phyloP scores from a whole-genome alignment of 2,113 vertebrate genomes.

The Sinocyclocheilus grahami region DNA sequence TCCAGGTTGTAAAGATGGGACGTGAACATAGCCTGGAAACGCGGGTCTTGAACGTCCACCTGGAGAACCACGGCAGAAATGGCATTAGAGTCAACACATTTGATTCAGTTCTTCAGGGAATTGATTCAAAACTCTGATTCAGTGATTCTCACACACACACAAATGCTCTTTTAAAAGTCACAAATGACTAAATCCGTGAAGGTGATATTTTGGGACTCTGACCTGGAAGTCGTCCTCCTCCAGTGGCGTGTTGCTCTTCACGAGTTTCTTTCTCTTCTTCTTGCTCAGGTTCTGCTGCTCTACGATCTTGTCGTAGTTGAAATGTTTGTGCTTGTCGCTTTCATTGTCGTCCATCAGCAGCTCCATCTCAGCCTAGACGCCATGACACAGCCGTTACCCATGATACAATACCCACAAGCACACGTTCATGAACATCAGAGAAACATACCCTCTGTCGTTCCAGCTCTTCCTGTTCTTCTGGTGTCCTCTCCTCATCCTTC shows the following conservation, averaged over 20 bases:
- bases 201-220: too few relatives aligned
- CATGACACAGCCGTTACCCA: constrained; percentile 39
- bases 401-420: constrained; percentile 15
- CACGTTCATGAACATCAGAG: background rate
- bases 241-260: constrained; percentile 79
- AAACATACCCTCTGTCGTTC: constrained; percentile 83
- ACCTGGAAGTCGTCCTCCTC: constrained; percentile 78
- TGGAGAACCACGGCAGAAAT: too few relatives aligned
- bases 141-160: too few relatives aligned
- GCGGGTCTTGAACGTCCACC: constrained; percentile 87
- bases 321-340: constrained; percentile 84
- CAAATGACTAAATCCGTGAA: too few relatives aligned
- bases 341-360: constrained; percentile 92
- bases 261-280: constrained; percentile 88
- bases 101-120: too few relatives aligned
- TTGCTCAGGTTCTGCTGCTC: constrained; percentile 96
- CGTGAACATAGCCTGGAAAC: constrained; percentile 95
- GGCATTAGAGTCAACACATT: too few relatives aligned
- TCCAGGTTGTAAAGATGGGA: constrained; percentile 95
- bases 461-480: constrained; percentile 80
- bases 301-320: constrained; percentile 93
- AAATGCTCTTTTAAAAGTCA: too few relatives aligned
- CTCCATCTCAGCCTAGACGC: constrained; percentile 87
- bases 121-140: too few relatives aligned
- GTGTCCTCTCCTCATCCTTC: constrained; percentile 66